phyloP scores from a whole-genome alignment of 1,140 invertebrate genomes.

The Helicoverpa armigera region DNA sequence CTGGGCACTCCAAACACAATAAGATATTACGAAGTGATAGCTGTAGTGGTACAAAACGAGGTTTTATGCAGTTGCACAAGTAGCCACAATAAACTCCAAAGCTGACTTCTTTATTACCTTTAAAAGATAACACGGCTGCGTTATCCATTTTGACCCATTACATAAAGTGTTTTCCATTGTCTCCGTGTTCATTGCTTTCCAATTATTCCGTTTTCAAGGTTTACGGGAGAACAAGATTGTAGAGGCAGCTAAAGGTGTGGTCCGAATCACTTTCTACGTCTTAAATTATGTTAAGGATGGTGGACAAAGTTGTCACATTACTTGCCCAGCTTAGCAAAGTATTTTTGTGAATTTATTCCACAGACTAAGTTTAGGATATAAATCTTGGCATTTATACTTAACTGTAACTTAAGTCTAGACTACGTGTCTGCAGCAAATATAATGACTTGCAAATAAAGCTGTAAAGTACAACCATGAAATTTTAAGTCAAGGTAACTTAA shows the following conservation, averaged over 20 bases:
- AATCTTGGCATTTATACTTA: constrained; percentile 3
- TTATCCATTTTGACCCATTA: constrained; percentile 81
- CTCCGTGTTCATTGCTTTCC: constrained; percentile 59
- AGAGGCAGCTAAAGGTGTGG: constrained; percentile 26
- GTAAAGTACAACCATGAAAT: constrained; percentile 44
- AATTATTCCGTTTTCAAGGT: constrained; percentile 58
- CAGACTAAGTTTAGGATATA: background rate
- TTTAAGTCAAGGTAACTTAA: constrained; percentile 37
- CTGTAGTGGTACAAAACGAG: constrained; percentile 59
- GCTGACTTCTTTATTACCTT: constrained; percentile 80
- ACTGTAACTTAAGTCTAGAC: constrained; percentile 20
- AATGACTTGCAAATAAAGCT: constrained; percentile 42
- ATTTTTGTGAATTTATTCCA: background rate
- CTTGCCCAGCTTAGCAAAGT: no score
- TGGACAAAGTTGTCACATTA: no score
- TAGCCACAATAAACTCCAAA: constrained; percentile 69
- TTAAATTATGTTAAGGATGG: background rate
- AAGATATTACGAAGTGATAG: constrained; percentile 23
- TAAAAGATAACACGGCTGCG: constrained; percentile 75
- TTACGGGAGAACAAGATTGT: constrained; percentile 56
- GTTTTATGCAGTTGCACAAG: constrained; percentile 72
- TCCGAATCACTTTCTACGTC: background rate
- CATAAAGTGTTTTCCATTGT: constrained; percentile 80
- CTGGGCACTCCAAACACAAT: constrained; percentile 9
- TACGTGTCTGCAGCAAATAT: background rate